Evolutionary conservation across 2,888 invertebrate species (phyloP).

Genomic region (Eupelmus urozonus): DNA sequence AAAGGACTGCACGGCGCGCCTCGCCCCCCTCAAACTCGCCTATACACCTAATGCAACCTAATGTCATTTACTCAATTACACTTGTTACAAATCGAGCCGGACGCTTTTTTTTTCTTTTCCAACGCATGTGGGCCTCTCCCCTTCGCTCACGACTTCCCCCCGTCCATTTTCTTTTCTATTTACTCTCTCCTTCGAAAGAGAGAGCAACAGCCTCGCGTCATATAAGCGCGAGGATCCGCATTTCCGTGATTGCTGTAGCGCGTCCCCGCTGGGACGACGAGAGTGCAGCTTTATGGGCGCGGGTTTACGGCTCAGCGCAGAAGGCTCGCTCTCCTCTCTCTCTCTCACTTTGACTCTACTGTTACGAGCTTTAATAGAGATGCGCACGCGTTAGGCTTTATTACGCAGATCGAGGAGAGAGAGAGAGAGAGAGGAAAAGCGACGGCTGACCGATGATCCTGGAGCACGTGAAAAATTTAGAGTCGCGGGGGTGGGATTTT

Average conservation of each 20-base stretch:
- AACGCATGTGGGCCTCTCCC: background rate
- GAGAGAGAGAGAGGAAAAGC: slow-evolving; percentile 19
- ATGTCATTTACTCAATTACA: slow-evolving; percentile 56
- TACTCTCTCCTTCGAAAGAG: background rate
- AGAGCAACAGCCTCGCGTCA: background rate
- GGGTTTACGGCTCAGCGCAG: slow-evolving; percentile 11
- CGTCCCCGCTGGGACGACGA: slow-evolving; percentile 16
- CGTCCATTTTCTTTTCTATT: background rate
- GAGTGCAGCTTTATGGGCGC: slow-evolving; percentile 19
- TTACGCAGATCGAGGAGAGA: slow-evolving; percentile 12
- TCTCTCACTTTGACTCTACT: background rate
- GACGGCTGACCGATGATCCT: background rate
- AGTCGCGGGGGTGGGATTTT: background rate
- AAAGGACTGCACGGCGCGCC: background rate
- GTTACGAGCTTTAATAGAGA: slow-evolving; percentile 44
- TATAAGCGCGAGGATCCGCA: slow-evolving; percentile 26
- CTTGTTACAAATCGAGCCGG: slow-evolving; percentile 56
- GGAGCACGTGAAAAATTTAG: slow-evolving; percentile 36
- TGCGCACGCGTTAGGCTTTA: slow-evolving; percentile 43
- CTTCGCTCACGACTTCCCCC: background rate
- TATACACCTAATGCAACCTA: slow-evolving; percentile 33
- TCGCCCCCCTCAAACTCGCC: background rate
- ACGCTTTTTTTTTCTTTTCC: slow-evolving; percentile 31
- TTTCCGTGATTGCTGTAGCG: slow-evolving; percentile 45
- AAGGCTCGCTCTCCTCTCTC: background rate